A percentile compares a stretch with the other conserved stretches of the same genome.
These are phyloP conservation scores for Limenitis arthemis DNA, from an alignment of 2,888 invertebrate species.

Conservation along the genomic window DNA sequence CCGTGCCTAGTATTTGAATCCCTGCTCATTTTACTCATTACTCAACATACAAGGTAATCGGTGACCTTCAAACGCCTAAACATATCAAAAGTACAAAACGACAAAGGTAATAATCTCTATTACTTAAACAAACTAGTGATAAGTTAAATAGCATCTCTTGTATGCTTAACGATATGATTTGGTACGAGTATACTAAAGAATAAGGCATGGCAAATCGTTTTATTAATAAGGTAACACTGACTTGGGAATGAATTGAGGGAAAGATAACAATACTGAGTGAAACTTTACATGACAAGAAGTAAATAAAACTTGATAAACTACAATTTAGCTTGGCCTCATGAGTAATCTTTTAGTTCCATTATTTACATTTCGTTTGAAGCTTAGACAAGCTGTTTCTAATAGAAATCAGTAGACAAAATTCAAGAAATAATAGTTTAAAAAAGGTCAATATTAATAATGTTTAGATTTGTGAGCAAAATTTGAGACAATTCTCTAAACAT, in stretches of 20 bases:
- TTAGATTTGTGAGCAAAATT: too few species aligned
- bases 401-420: background rate
- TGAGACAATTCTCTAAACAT: too few species aligned
- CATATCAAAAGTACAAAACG: constrained; percentile 69
- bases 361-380: too few species aligned
- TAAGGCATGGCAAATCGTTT: constrained; percentile 30
- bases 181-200: constrained; percentile 45
- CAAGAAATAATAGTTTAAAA: background rate
- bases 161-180: constrained; percentile 40
- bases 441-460: background rate
- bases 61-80: constrained; percentile 67
- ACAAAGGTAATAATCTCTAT: constrained; percentile 60
- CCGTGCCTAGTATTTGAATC: too few species aligned
- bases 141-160: constrained; percentile 61
- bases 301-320: background rate
- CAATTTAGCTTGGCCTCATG: too few species aligned
- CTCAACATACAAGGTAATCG: constrained; percentile 69
- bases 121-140: constrained; percentile 50
- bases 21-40: too few species aligned
- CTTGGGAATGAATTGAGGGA: constrained; percentile 20
- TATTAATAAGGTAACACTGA: constrained; percentile 42
- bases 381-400: background rate
- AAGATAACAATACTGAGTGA: background rate
- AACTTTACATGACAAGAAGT: background rate
- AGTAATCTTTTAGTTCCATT: too few species aligned